Conservation (phyloP, 1,140 invertebrate genomes). For the Trypoxylus dichotomus region DNA sequence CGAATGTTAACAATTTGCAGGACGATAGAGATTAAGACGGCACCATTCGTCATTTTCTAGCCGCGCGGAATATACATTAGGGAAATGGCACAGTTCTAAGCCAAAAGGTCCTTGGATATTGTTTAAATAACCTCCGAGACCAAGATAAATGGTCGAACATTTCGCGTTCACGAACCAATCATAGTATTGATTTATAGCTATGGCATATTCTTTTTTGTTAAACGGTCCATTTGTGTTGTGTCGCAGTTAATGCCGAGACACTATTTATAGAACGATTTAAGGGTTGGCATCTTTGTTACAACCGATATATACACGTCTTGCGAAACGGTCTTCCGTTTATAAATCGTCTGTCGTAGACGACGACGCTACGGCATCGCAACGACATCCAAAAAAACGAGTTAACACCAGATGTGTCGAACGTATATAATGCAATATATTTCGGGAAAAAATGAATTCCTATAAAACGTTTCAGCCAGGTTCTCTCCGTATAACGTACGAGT, state of each 20-base stretch:
- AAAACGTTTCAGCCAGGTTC: slow-evolving; percentile 13
- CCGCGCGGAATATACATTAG: neutral
- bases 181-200: neutral
- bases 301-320: slow-evolving; percentile 13
- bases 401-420: slow-evolving; percentile 24
- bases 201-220: slow-evolving; percentile 21
- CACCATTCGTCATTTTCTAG: neutral
- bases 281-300: slow-evolving; percentile 9
- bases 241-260: neutral
- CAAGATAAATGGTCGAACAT: neutral
- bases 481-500: neutral
- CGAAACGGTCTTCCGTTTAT: slow-evolving; percentile 18
- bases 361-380: slow-evolving; percentile 5
- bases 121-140: neutral
- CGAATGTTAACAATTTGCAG: neutral
- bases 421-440: slow-evolving; percentile 21
- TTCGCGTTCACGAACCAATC: slow-evolving; percentile 5
- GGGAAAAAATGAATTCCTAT: slow-evolving; percentile 23
- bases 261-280: slow-evolving; percentile 17
- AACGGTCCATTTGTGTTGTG: slow-evolving; percentile 17
- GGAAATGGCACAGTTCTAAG: neutral
- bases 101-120: neutral
- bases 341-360: slow-evolving; percentile 24
- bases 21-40: neutral
- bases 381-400: slow-evolving; percentile 7